Percentiles rank a stretch among this genome's conserved stretches.
These are phyloP conservation scores for Apamea epomidion DNA, from an alignment of 2,888 invertebrate genomes.

Conservation along the genomic window DNA sequence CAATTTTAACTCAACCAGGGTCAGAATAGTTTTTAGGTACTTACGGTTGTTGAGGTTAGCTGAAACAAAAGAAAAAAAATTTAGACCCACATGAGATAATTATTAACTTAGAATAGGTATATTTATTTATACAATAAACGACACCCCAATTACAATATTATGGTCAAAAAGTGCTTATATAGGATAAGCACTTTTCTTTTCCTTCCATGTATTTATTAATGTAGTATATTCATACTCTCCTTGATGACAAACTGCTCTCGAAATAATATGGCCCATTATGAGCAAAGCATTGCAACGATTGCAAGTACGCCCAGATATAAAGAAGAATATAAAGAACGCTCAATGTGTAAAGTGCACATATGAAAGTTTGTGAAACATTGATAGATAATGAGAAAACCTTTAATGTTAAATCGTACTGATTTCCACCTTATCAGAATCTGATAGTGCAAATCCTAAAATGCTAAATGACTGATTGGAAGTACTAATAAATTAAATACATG, in stretches of 20 bases:
- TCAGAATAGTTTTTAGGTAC: conserved; percentile 24
- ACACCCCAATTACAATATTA: too few species aligned
- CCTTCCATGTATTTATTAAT: not conserved
- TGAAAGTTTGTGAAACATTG: not conserved
- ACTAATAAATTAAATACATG: not conserved
- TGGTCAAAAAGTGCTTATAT: too few species aligned
- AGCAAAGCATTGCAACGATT: not conserved
- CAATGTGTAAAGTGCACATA: not conserved
- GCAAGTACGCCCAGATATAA: not conserved
- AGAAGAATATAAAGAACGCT: too few species aligned
- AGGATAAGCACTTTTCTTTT: not conserved
- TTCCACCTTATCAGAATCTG: not conserved
- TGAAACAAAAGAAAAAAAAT: conserved; percentile 53
- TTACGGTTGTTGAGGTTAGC: conserved; percentile 54
- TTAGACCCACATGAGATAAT: not conserved
- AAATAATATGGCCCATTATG: not conserved
- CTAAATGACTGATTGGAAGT: not conserved
- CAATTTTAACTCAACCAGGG: not conserved
- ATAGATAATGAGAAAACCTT: not conserved
- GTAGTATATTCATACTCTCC: not conserved
- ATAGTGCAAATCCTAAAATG: not conserved
- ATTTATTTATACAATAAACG: not conserved
- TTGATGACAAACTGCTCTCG: not conserved
- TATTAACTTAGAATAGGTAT: not conserved
- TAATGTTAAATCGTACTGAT: not conserved